Evolutionary conservation across 2,888 invertebrate species (phyloP), one percentile per base, ranked within the genome.

Genomic region (Athalia cordata): DNA sequence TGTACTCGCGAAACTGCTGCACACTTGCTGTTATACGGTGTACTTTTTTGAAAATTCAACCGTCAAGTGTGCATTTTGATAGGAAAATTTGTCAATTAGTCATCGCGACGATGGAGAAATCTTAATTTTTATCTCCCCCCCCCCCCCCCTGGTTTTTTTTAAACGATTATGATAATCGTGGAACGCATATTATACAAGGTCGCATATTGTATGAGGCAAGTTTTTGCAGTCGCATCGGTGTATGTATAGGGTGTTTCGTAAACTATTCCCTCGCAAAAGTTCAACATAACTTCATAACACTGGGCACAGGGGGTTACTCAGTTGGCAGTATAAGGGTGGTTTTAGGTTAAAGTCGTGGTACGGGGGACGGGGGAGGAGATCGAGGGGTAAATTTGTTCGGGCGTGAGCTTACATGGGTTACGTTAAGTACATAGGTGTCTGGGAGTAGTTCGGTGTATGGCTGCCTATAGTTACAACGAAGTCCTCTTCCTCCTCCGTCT

Each of bases 341-440:
- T 29, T 29, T 49, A 66, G 80, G 61, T 77, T 79, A 74, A 79
- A 77, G 75, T 77, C 77, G 77, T 49, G 76, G 76, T 52, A 29
- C 29, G 52, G 82, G 77, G 78, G 64, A 29, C 29, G 82, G 79
- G 80, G 82, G 82, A 79, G 76, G 81, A 81, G 66, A 66, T 49
- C 7, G 45, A 81, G 81, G 83, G 83, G 84, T 81, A 86, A 89
- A 89, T 89, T 90, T 89, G 90, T 89, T 90, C 89, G 87, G 88
- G 89, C 89, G 89, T 89, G 89, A 89, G 89, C 88, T 90, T 90
- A 90, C 90, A 89, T 85, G 89, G 89, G 88, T 89, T 89, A 87
- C 87, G 87, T 88, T 89, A 89, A 89, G 89, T 89, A 89, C 89
- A 90, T 88, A 89, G 88, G 88, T 87, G 88, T 88, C 86, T 87